Conservation (phyloP, 1,140 invertebrate species). For the Lepidotrigona ventralis region DNA sequence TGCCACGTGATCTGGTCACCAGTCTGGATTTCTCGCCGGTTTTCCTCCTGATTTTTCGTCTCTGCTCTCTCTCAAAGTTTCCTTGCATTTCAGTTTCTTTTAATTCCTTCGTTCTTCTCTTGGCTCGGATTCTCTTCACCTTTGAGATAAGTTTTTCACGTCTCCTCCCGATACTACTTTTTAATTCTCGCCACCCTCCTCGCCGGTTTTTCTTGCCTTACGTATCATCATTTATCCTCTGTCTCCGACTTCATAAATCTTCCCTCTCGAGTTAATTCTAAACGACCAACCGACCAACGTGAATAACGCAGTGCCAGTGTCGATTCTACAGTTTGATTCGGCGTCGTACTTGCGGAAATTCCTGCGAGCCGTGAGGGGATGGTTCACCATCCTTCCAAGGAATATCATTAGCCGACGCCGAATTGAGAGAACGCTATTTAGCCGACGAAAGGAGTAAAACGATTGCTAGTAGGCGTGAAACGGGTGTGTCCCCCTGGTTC, state of each 20-base stretch:
- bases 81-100: neutral
- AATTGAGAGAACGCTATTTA: slow-evolving; percentile 8
- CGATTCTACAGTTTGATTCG: slow-evolving; percentile 14
- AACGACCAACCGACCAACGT: neutral
- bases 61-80: neutral
- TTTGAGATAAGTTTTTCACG: neutral
- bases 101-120: neutral
- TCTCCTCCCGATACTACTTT: neutral
- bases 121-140: neutral
- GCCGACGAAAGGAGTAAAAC: neutral
- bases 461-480: slow-evolving; percentile 7
- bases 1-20: neutral
- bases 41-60: neutral
- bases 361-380: neutral
- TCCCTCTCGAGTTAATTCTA: neutral
- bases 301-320: neutral
- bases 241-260: neutral
- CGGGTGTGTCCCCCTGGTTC: neutral
- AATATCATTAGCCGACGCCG: slow-evolving; percentile 23
- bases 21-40: neutral
- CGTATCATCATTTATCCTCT: neutral
- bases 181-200: neutral
- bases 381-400: neutral
- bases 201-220: neutral
- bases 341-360: neutral